phyloP scores from a whole-genome alignment of 2,113 vertebrate species.

The Xenopus borealis region DNA sequence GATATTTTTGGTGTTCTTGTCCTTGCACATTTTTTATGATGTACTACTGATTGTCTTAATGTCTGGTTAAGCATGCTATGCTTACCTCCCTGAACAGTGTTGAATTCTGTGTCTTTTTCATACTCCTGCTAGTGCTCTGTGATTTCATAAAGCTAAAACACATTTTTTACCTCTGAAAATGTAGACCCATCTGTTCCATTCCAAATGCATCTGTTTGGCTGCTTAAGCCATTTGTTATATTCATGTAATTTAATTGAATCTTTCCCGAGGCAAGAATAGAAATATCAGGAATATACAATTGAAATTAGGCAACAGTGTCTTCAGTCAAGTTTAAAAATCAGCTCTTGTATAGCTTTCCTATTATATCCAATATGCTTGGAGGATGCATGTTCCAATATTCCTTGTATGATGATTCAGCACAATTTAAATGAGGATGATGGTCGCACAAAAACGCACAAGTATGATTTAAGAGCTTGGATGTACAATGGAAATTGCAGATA shows the following conservation, averaged over 20 bases:
- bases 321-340: slow-evolving; percentile 20
- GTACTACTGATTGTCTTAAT: not conserved
- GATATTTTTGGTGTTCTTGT: no score
- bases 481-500: slow-evolving; percentile 14
- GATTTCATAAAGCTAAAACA: slow-evolving; percentile 50
- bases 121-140: slow-evolving; percentile 19
- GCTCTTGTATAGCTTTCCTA: slow-evolving; percentile 17
- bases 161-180: slow-evolving; percentile 53
- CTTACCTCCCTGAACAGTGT: slow-evolving; percentile 1
- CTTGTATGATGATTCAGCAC: not conserved
- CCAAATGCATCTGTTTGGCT: slow-evolving; percentile 54
- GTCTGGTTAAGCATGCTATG: not conserved
- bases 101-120: slow-evolving; percentile 41
- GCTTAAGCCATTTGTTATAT: slow-evolving; percentile 54
- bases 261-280: slow-evolving; percentile 46
- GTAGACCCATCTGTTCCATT: slow-evolving; percentile 51
- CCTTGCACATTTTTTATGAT: not conserved
- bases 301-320: slow-evolving; percentile 41
- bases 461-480: not conserved
- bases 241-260: slow-evolving; percentile 46
- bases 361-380: slow-evolving; percentile 10
- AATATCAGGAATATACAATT: slow-evolving; percentile 41
- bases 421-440: not conserved
- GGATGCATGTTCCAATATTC: slow-evolving; percentile 9
- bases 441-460: not conserved